Percentiles rank a stretch among this genome's conserved stretches.
Conservation (phyloP, 2,888 invertebrate species). For the Stenichneumon culpator region DNA sequence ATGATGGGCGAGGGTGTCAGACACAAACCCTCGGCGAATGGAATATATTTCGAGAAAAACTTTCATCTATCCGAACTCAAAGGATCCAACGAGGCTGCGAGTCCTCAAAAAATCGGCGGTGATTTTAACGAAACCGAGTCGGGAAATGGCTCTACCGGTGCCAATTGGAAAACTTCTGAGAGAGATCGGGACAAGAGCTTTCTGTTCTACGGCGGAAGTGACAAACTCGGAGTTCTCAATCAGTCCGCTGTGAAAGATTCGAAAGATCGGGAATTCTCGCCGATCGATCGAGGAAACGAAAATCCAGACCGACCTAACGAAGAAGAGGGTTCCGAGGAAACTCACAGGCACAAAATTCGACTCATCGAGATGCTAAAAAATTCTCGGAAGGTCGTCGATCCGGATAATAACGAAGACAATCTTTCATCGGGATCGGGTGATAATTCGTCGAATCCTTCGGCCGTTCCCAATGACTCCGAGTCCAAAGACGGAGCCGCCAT, state of each 20-base stretch:
- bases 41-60: slow-evolving; percentile 40
- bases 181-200: slow-evolving; percentile 52
- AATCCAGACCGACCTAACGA: not conserved
- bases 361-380: slow-evolving; percentile 10
- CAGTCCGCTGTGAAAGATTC: not conserved
- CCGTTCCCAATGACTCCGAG: not conserved
- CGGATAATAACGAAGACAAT: not conserved
- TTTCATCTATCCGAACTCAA: not conserved
- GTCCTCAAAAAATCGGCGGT: not conserved
- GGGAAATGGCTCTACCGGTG: not conserved
- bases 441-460: not conserved
- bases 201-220: slow-evolving; percentile 45
- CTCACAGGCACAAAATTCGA: not conserved
- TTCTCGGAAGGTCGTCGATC: not conserved
- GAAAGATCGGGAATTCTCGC: not conserved
- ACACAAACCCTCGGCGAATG: slow-evolving; percentile 32
- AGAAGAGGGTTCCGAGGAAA: not conserved
- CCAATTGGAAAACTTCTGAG: not conserved
- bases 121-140: slow-evolving; percentile 11
- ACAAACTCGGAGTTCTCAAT: not conserved
- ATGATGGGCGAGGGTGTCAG: slow-evolving; percentile 62
- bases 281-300: not conserved
- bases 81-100: not conserved
- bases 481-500: not conserved
- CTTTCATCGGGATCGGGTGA: not conserved